Evolutionary conservation across 2,888 invertebrate species (phyloP).

Genomic region (Sthenelais limicola): DNA sequence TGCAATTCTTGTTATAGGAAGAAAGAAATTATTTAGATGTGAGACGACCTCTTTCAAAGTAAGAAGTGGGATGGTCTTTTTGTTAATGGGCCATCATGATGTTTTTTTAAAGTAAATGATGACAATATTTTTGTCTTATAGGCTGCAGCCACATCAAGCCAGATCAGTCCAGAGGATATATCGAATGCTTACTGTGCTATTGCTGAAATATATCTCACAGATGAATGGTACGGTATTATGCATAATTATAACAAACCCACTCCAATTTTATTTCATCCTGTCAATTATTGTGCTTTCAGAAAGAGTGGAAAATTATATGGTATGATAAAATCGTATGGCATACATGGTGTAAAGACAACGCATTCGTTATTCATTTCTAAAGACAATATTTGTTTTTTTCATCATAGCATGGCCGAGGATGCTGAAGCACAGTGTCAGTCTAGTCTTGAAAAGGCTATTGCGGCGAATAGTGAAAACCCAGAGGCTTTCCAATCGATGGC

Average conservation of each 20-base stretch:
- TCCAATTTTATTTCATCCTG: too few relatives aligned
- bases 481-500: conserved; percentile 72
- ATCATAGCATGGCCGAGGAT: conserved; percentile 58
- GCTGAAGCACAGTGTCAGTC: conserved; percentile 71
- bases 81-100: too few relatives aligned
- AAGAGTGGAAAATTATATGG: too few relatives aligned
- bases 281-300: too few relatives aligned
- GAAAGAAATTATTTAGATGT: too few relatives aligned
- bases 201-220: conserved; percentile 74
- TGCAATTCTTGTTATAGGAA: background rate
- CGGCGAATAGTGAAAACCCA: conserved; percentile 69
- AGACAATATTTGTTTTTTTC: too few relatives aligned
- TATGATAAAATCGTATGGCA: too few relatives aligned
- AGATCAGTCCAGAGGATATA: conserved; percentile 63
- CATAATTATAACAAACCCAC: background rate
- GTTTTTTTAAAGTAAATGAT: too few relatives aligned
- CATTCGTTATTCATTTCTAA: too few relatives aligned
- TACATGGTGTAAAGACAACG: too few relatives aligned
- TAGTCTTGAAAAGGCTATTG: conserved; percentile 69
- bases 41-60: too few relatives aligned
- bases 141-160: background rate
- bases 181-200: conserved; percentile 72
- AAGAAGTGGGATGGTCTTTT: too few relatives aligned
- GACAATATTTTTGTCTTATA: background rate
- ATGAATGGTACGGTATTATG: conserved; percentile 68